phyloP scores from a whole-genome alignment of 2,888 invertebrate species.

The Lomographa bimaculata region DNA sequence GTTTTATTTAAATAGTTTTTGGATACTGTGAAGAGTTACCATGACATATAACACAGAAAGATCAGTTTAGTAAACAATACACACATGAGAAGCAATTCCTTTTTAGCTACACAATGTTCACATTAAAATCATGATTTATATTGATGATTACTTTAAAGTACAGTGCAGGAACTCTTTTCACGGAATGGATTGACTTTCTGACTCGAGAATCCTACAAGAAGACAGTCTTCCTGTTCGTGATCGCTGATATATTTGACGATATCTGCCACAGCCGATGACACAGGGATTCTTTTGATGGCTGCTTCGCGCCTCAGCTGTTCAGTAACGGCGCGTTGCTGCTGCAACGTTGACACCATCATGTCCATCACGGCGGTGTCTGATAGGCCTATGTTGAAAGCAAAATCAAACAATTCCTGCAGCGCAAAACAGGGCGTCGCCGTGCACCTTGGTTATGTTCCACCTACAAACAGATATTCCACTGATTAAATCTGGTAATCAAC shows the following conservation, averaged over 20 bases:
- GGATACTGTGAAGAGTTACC: slow-evolving; percentile 6
- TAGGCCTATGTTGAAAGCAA: slow-evolving; percentile 90
- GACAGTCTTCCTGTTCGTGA: slow-evolving; percentile 96
- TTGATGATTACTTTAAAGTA: too few species aligned
- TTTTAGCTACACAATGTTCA: slow-evolving; percentile 5
- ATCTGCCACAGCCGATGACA: slow-evolving; percentile 95
- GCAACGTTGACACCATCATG: slow-evolving; percentile 96
- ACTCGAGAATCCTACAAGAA: slow-evolving; percentile 96
- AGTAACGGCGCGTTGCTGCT: slow-evolving; percentile 96
- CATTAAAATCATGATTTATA: slow-evolving; percentile 24
- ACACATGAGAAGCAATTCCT: slow-evolving; percentile 11
- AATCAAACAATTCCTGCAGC: slow-evolving; percentile 57
- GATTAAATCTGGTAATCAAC: neutral
- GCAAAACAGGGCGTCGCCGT: slow-evolving; percentile 76
- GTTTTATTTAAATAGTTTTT: slow-evolving; percentile 24
- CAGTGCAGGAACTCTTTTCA: slow-evolving; percentile 94
- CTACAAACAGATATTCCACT: slow-evolving; percentile 33
- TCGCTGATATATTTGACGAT: slow-evolving; percentile 95
- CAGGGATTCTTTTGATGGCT: slow-evolving; percentile 92
- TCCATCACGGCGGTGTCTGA: slow-evolving; percentile 95
- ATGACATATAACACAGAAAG: neutral
- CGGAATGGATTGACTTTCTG: slow-evolving; percentile 98
- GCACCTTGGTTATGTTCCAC: slow-evolving; percentile 34
- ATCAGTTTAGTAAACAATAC: slow-evolving; percentile 14
- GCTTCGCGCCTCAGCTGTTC: slow-evolving; percentile 97